Conservation (phyloP, 1,140 invertebrate genomes). For the Drosophila ogumai region DNA sequence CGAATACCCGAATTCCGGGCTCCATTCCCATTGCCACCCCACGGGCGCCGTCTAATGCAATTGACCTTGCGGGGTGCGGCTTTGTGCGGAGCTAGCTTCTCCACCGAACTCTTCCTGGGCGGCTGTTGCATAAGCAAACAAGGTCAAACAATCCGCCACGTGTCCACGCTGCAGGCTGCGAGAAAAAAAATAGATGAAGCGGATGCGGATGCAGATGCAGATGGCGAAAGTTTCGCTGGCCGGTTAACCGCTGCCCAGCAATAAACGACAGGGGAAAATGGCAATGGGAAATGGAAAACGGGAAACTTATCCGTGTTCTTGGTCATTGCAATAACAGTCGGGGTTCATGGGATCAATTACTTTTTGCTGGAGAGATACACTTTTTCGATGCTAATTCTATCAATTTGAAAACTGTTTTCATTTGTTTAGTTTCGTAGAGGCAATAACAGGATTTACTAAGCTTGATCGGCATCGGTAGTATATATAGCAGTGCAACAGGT, state of each 20-base stretch:
- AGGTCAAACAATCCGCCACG: constrained; percentile 31
- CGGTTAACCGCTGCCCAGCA: constrained; percentile 1
- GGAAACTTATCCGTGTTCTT: background rate
- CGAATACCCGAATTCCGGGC: background rate
- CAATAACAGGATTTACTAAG: background rate
- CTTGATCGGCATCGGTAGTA: background rate
- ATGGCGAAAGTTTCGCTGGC: constrained; percentile 9
- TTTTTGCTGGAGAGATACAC: no score
- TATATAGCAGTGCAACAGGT: background rate
- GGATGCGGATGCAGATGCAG: constrained; percentile 13
- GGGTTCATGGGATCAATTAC: constrained; percentile 4
- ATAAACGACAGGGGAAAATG: background rate
- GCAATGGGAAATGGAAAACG: background rate
- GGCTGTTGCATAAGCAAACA: constrained; percentile 30
- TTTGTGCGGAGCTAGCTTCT: constrained; percentile 13
- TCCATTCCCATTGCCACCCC: constrained; percentile 7
- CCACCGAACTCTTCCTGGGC: constrained; percentile 5
- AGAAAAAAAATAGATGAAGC: background rate
- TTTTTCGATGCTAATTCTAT: background rate
- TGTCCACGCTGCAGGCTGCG: constrained; percentile 3
- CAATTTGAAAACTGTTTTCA: background rate
- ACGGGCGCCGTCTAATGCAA: constrained; percentile 30
- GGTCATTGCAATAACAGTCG: background rate
- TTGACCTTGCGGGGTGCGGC: constrained; percentile 42
- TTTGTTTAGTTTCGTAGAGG: background rate